These are phyloP conservation scores for Eulemur macaco DNA, from an alignment of 2,113 vertebrate species.

Conservation along the genomic window DNA sequence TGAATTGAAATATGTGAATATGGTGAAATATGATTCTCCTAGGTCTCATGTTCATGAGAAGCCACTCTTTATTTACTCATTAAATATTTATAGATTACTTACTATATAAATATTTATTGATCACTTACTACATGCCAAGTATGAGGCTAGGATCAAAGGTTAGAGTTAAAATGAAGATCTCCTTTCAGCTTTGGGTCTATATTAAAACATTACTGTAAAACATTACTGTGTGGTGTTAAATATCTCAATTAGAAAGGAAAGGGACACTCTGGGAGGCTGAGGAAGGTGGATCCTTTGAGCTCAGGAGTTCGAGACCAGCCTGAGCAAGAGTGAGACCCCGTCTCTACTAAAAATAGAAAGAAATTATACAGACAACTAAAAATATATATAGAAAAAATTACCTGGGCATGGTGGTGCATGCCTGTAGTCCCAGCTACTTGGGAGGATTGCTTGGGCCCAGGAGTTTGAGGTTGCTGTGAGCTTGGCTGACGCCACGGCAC, in stretches of 20 bases:
- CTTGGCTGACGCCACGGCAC: too few species aligned
- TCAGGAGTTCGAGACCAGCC: too few species aligned
- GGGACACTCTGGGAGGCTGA: background rate
- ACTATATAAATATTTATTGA: background rate
- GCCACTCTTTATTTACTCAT: background rate
- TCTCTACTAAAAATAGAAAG: too few species aligned
- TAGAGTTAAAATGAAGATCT: background rate
- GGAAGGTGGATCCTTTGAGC: too few species aligned
- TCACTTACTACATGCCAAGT: background rate
- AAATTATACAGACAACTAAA: too few species aligned
- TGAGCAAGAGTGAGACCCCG: too few species aligned
- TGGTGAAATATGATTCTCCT: background rate
- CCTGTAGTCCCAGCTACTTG: too few species aligned
- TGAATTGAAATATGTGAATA: background rate
- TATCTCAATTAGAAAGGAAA: constrained; percentile 30
- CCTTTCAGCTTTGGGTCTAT: background rate
- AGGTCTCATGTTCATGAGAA: background rate
- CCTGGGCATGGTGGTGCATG: too few species aligned
- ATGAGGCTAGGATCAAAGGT: background rate
- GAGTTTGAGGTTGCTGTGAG: too few species aligned
- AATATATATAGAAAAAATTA: too few species aligned
- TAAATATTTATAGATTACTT: background rate
- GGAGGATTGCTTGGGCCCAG: too few species aligned
- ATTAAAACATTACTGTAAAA: constrained; percentile 41
- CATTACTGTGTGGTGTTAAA: background rate